Evolutionary conservation across 2,888 invertebrate genomes (phyloP).

Genomic region (Meteorus cinctellus): DNA sequence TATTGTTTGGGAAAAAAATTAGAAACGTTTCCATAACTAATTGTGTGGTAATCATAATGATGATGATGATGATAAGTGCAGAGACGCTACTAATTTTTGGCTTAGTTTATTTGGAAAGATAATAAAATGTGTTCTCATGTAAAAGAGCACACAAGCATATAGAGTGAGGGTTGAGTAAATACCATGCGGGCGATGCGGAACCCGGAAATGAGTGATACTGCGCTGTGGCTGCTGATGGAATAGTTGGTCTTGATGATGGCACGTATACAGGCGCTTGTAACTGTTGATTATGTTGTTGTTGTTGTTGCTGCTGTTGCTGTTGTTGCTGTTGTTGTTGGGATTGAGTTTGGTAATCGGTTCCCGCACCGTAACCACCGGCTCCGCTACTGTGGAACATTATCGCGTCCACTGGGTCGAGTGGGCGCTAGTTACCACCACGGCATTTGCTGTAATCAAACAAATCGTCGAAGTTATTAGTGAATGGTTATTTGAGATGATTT

Average conservation of each 20-base stretch:
- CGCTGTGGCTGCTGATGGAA: conserved; percentile 76
- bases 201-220: conserved; percentile 72
- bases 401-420: conserved; percentile 47
- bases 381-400: conserved; percentile 73
- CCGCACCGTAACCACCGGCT: conserved; percentile 70
- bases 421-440: conserved; percentile 55
- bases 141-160: background rate
- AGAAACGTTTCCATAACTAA: too few species aligned
- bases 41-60: background rate
- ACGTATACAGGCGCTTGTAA: conserved; percentile 81
- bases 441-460: conserved; percentile 55
- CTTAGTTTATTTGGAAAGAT: conserved; percentile 27
- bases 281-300: conserved; percentile 66
- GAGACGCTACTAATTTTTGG: background rate
- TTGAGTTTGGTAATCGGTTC: conserved; percentile 71
- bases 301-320: conserved; percentile 65
- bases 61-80: conserved; percentile 3
- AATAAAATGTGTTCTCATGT: background rate
- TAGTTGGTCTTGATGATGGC: conserved; percentile 77
- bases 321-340: conserved; percentile 70
- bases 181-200: conserved; percentile 71
- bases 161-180: conserved; percentile 39
- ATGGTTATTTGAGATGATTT: too few species aligned
- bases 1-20: too few species aligned
- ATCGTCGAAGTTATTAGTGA: background rate